Conservation (phyloP, 2,888 invertebrate species). For the Tetranychus truncatus region DNA sequence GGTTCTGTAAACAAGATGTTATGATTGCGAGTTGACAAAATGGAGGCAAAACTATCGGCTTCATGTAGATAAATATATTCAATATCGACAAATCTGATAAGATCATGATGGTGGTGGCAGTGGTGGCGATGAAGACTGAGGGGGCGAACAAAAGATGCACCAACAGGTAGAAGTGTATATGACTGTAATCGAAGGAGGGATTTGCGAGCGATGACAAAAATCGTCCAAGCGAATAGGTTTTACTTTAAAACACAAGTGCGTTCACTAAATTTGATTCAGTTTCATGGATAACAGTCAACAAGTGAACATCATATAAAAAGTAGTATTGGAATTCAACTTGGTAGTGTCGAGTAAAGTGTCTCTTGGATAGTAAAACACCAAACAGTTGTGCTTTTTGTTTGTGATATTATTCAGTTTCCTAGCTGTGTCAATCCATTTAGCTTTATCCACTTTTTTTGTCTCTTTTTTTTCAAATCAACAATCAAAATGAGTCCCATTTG, state of each 20-base stretch:
- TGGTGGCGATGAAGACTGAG: too few relatives aligned
- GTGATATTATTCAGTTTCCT: not conserved
- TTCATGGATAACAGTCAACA: not conserved
- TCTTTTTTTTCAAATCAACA: not conserved
- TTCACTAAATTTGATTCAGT: not conserved
- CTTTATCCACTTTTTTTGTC: too few relatives aligned
- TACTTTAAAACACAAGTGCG: not conserved
- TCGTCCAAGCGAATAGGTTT: not conserved
- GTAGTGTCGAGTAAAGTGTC: too few relatives aligned
- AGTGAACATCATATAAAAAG: not conserved
- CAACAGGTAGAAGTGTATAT: not conserved
- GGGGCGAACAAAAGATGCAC: too few relatives aligned
- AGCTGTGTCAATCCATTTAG: not conserved
- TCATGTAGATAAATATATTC: too few relatives aligned
- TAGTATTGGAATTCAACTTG: not conserved
- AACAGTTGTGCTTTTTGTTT: not conserved
- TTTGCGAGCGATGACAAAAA: not conserved
- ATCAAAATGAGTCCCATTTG: constrained; percentile 1
- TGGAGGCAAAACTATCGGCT: too few relatives aligned
- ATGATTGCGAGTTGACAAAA: too few relatives aligned
- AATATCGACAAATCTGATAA: too few relatives aligned
- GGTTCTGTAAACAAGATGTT: too few relatives aligned
- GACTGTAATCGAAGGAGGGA: not conserved
- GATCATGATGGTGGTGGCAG: too few relatives aligned
- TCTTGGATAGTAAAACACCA: not conserved